Evolutionary conservation across 2,113 vertebrate species (phyloP), one percentile per base, ranked within the genome.

Genomic region (Myrmecophaga tridactyla): DNA sequence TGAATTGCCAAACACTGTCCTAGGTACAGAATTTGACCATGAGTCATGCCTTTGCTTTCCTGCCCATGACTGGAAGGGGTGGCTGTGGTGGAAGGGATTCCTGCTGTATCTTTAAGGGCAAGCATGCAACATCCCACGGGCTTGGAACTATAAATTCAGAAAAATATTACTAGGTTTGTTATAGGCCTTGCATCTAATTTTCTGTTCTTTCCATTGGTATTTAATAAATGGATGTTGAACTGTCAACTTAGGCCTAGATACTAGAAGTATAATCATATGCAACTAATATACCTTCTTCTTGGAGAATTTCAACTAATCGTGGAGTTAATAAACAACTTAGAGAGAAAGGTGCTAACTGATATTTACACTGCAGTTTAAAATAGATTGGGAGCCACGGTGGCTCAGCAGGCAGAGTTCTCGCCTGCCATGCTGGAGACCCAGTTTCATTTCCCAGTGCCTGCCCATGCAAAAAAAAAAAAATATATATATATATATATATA

Each of bases 201-300:
- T 88, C 8, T 60, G 18, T 73, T 92, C n/a, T 96, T 90, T 67
- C 88, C 73, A 58, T 84, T 72, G 53, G 31, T n/a, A 27, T 80
- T 90, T 72, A 85, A 48, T 13, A 75, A 53, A 27, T 58, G 78
- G 72, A 58, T 62, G 81, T 27, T 81, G 41, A 92, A 36, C 76
- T 96, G 41, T 94, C 65, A 90, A 6, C 31, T 36, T 84, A 84
- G 58, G 25, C 20, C 5, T 7, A 15, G 31, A 60, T 85, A 27
- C 51, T 60, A 51, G n/a, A 18, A 31, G 34, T 31, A 17, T 17
- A 63, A 85, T 72, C 25, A 25, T 53, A 10, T 56, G 29, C n/a
- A 43, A 53, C 17, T 17, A 56, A 39, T 21, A 27, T 85, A 65
- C 20, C 15, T 92, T 63, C 65, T 65, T 72, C 62, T 53, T 7